Evolutionary conservation across 2,888 invertebrate species (phyloP).

Genomic region (Sericinus montela): DNA sequence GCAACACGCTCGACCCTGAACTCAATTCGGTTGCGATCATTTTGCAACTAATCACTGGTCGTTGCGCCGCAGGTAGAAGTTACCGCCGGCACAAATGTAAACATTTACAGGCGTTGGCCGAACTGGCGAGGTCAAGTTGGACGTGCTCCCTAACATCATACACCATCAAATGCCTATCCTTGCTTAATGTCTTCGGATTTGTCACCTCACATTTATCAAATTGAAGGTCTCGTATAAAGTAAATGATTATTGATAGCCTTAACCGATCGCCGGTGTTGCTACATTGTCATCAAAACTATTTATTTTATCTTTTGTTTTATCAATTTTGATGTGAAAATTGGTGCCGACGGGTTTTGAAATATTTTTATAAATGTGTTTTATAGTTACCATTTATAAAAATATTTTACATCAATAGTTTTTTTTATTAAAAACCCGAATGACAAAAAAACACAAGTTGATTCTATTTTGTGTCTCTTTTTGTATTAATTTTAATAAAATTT

Average conservation of each 20-base stretch:
- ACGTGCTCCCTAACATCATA: constrained; percentile 51
- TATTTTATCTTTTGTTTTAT: too few relatives aligned
- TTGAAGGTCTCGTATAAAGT: constrained; percentile 11
- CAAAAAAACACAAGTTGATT: too few relatives aligned
- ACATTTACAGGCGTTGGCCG: constrained; percentile 73
- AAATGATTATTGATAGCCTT: constrained; percentile 14
- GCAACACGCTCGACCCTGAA: constrained; percentile 70
- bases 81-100: constrained; percentile 72
- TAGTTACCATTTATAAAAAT: too few relatives aligned
- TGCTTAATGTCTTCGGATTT: constrained; percentile 29
- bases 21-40: constrained; percentile 72
- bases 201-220: constrained; percentile 22
- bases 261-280: background rate
- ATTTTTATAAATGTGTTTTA: too few relatives aligned
- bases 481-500: too few relatives aligned
- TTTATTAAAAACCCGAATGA: too few relatives aligned
- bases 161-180: constrained; percentile 47
- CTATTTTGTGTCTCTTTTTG: too few relatives aligned
- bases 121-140: constrained; percentile 61
- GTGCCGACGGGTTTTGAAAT: too few relatives aligned
- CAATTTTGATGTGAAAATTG: too few relatives aligned
- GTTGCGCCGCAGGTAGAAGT: constrained; percentile 42
- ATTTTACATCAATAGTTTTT: too few relatives aligned
- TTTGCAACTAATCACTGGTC: constrained; percentile 74
- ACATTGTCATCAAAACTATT: too few relatives aligned